Base-by-base conservation (phyloP, 2,888 invertebrate species). In the Nineta flava region DNA sequence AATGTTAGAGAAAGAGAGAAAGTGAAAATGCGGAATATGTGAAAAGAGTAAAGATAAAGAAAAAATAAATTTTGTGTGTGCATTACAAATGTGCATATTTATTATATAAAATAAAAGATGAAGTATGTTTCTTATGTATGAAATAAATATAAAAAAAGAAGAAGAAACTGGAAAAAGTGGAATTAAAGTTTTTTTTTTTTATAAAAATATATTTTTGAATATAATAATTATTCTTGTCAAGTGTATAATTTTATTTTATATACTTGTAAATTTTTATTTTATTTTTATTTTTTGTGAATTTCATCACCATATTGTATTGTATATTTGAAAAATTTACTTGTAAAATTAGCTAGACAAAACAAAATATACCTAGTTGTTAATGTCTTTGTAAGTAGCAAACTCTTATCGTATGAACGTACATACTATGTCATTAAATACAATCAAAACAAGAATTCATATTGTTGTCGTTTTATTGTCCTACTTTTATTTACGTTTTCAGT, bases 331-430 rank as follows among this genome's bases (percentile, higher is more conserved):
- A 21, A 44, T 21, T 44, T 17, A 17, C 44, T 45, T 49, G 49
- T 49, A 49, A 35, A 49, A 49, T 49, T 49, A 49, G 49, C 42
- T 49, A 49, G 49, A 40, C 31, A 38, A 49, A 49, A 34, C 49
- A 49, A 49, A 16, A 44, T 49, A 49, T 63, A 52, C 63, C 26
- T 67, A 67, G 66, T 62, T 67, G 67, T 67, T 67, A 68, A 65
- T 63, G 66, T 68, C 66, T 66, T 68, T 68, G 68, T 68, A 68
- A 68, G 67, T 68, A 68, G 67, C 65, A 64, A 62, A 26, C 26
- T 26, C 62, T 68, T 65, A 67, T 67, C 67, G 66, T 68, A 68
- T 67, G 62, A 68, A 61, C 65, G 62, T 54, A 51, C 48, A 54
- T 51, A 52, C 52, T 51, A 49, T 53, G 52, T 51, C 52, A 52